Evolutionary conservation across 2,113 vertebrate genomes (phyloP), one percentile per base, ranked within the genome.

Genomic region (Varanus salvator): DNA sequence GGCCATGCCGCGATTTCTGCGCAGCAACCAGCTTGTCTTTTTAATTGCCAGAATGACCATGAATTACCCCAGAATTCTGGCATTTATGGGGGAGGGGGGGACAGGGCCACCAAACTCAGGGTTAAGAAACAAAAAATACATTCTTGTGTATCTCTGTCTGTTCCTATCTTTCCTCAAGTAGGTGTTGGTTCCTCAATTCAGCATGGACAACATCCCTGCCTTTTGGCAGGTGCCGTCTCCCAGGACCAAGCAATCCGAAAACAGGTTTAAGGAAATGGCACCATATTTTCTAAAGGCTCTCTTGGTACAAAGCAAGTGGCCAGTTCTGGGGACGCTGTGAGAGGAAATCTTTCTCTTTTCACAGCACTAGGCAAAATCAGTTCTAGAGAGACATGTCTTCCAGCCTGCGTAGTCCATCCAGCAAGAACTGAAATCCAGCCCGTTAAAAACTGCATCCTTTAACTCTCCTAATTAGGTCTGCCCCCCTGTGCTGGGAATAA

Each of bases 381-480:
- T 82, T 85, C 34, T 83, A 3, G 44, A 60, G 52, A 11, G 6
- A 71, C 5, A 74, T 25, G n/a, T 11, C 29, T 25, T 80, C 11
- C 34, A 25, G 25, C 64, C 48, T 84, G 78, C 44, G 80, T 85
- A 50, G 81, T 1, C 3, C 60, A 9, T 57, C 25, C 57, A 50
- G 14, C 68, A 38, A 71, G 52, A 71, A 54, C 34, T 74, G 48
- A 19, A 72, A 48, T 69, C 29, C 17, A 4, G 14, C 0, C 0
- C 29, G 0, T 86, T 17, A 69, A 88, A 64, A 71, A 29, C 27
- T 11, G 4, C 0, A 14, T 89, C 85, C 12, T n/a, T 12, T 88
- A 12, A 52, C 50, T 91, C 12, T 80, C 92, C 64, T 17, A 0
- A 84, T 75, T 1, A 96, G 96, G 48, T 80, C 75, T 23, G 21